Percentiles rank a stretch among this genome's conserved stretches.
These are phyloP conservation scores for Eilema depressum DNA, from an alignment of 2,888 invertebrate species.

Conservation along the genomic window DNA sequence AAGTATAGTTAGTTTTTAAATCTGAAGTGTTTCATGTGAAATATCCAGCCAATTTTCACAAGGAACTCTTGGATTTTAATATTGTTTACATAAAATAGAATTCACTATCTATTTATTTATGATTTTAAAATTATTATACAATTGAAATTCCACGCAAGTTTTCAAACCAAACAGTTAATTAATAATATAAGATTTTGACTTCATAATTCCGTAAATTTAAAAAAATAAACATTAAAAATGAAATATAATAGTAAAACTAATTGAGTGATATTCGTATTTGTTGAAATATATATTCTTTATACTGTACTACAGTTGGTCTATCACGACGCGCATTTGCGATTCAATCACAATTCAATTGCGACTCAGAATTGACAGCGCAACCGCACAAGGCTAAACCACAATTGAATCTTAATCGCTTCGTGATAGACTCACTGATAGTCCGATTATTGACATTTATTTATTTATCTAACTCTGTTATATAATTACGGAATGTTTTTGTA, in stretches of 20 bases:
- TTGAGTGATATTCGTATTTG: slow-evolving; percentile 47
- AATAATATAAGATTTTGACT: slow-evolving; percentile 62
- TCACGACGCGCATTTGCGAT: too few relatives aligned
- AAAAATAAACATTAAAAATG: slow-evolving; percentile 39
- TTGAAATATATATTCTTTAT: slow-evolving; percentile 18
- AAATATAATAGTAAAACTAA: slow-evolving; percentile 46
- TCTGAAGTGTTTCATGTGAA: slow-evolving; percentile 66
- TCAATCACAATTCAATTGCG: too few relatives aligned
- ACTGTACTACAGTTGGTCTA: background rate
- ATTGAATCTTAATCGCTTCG: too few relatives aligned
- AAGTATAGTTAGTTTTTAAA: background rate
- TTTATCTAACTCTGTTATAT: slow-evolving; percentile 21
- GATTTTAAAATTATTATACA: background rate
- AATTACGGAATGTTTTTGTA: slow-evolving; percentile 55
- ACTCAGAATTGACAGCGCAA: too few relatives aligned
- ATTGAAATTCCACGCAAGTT: slow-evolving; percentile 48
- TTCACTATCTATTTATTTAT: background rate
- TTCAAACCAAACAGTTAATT: slow-evolving; percentile 48
- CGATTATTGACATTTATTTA: slow-evolving; percentile 16
- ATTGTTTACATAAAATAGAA: slow-evolving; percentile 8
- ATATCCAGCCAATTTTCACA: slow-evolving; percentile 77
- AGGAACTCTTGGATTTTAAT: slow-evolving; percentile 51
- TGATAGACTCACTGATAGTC: background rate
- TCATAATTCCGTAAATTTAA: slow-evolving; percentile 57
- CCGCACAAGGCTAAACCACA: too few relatives aligned